Evolutionary conservation across 2,888 invertebrate genomes (phyloP), one percentile per base, ranked within the genome.

Genomic region (Phengaris alcon): DNA sequence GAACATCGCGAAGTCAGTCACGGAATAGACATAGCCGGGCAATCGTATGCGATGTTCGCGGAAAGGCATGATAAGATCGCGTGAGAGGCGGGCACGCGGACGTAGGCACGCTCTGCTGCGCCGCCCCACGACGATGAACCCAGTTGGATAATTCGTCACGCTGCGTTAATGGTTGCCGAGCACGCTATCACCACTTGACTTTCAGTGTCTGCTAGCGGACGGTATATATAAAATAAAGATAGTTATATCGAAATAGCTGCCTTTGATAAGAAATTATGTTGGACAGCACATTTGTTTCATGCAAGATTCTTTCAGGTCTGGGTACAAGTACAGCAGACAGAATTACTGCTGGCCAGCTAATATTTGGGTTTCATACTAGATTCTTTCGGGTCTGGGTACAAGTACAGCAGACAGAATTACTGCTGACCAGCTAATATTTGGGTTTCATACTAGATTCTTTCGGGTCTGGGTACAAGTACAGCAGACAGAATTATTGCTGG

Each of bases 21-120:
- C 88, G 90, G 87, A 89, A 91, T 83, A 88, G 89, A 88, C 85
- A 86, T 86, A 83, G 85, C 84, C 88, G 88, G 88, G 86, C 90
- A 89, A 88, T 87, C 86, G 89, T 86, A 87, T 86, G 89, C 90
- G 87, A 90, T 90, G 91, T 91, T 90, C 89, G 89, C 91, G 90
- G 92, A 89, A 91, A 69, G 89, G 88, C 85, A 89, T 88, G 93
- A 92, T 91, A 91, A 88, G 85, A 93, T 93, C 93, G 91, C 92
- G 91, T 91, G 91, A 88, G 90, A 89, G 90, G 90, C 87, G 87
- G 87, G 87, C 85, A 86, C 85, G 86, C 83, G 82, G 83, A 82
- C 85, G 79, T 82, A 76, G 79, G 81, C 83, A 83, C 84, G 84
- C 82, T 84, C 80, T 80, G 80, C 81, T 81, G 81, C 77, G 70